Conservation (phyloP, 2,888 invertebrate species). For the Latrodectus elegans region DNA sequence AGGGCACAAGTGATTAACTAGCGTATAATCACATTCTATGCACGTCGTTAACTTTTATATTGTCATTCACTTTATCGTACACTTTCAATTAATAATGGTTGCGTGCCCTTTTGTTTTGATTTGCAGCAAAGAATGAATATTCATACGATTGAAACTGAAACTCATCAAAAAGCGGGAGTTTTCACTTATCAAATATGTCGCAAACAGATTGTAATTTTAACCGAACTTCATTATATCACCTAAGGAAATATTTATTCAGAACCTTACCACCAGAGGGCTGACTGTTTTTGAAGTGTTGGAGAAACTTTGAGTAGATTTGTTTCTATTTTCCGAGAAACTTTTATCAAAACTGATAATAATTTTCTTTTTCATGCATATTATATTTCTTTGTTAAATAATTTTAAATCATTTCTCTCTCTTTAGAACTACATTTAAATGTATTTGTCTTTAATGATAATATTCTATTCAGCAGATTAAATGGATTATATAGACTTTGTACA, state of each 20-base stretch:
- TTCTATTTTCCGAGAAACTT: too few species aligned
- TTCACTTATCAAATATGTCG: background rate
- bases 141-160: conserved; percentile 1
- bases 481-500: too few species aligned
- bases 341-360: too few species aligned
- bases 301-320: background rate
- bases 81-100: conserved; percentile 4
- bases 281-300: background rate
- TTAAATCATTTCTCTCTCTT: too few species aligned
- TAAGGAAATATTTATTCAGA: background rate
- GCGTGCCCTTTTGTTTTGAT: background rate
- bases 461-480: too few species aligned
- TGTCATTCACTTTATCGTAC: conserved; percentile 23
- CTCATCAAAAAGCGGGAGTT: conserved; percentile 1
- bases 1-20: conserved; percentile 34
- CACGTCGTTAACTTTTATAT: conserved; percentile 51
- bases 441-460: too few species aligned
- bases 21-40: conserved; percentile 45
- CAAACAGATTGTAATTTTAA: background rate
- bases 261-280: background rate
- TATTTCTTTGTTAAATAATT: too few species aligned
- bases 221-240: background rate
- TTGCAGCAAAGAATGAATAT: background rate
- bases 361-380: too few species aligned
- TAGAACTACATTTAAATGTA: too few species aligned